Percentiles rank a stretch among this genome's conserved stretches.
These are phyloP conservation scores for Epinephelus coioides DNA, from an alignment of 2,797 vertebrate genomes.

Conservation along the genomic window DNA sequence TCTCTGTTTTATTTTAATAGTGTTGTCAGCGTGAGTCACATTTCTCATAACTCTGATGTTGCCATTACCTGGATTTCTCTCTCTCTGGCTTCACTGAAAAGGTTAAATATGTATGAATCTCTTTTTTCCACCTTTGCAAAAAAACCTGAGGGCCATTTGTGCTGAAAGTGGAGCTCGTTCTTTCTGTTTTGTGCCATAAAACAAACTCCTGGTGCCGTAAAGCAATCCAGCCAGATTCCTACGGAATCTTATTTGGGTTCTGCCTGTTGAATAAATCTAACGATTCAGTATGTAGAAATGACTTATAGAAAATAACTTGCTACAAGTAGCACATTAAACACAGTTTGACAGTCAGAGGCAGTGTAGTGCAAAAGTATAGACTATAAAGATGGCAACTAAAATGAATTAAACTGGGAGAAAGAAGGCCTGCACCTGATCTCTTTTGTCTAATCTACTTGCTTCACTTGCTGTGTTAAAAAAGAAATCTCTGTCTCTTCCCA, in stretches of 20 bases:
- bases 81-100: slow-evolving; percentile 1
- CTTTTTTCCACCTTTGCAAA: not conserved
- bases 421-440: slow-evolving; percentile 13
- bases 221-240: slow-evolving; percentile 2
- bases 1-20: not conserved
- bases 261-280: not conserved
- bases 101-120: not conserved
- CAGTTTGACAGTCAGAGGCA: slow-evolving; percentile 17
- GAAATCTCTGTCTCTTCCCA: slow-evolving; percentile 5
- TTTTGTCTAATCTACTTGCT: slow-evolving; percentile 35
- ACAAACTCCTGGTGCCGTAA: slow-evolving; percentile 15
- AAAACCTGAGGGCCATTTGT: not conserved
- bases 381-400: slow-evolving; percentile 15
- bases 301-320: slow-evolving; percentile 10
- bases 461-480: slow-evolving; percentile 14
- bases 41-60: not conserved
- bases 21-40: not conserved
- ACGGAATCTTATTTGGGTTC: slow-evolving; percentile 10
- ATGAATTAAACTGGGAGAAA: slow-evolving; percentile 14
- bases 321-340: slow-evolving; percentile 27
- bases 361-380: not conserved
- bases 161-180: not conserved
- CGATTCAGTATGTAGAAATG: not conserved
- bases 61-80: not conserved
- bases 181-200: slow-evolving; percentile 36